Conservation (phyloP, 1,140 invertebrate genomes). For the Lepidostoma basale region DNA sequence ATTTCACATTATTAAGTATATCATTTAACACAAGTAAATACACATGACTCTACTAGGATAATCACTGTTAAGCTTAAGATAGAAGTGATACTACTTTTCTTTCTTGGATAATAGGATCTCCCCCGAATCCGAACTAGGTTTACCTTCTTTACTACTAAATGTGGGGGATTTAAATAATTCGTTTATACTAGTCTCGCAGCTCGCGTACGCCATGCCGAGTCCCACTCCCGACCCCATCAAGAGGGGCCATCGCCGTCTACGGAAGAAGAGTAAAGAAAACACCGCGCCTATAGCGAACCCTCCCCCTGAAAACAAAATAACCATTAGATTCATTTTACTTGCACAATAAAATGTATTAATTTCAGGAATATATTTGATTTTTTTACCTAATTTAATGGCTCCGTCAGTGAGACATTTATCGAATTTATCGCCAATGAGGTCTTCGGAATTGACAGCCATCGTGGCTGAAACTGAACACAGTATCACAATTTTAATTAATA, state of each 20-base stretch:
- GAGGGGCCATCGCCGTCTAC: conserved; percentile 73
- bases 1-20: conserved; percentile 13
- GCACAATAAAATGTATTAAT: background rate
- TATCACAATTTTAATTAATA: background rate
- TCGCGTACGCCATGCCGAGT: conserved; percentile 76
- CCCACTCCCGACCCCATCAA: conserved; percentile 75
- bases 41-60: conserved; percentile 14
- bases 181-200: conserved; percentile 74
- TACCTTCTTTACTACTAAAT: conserved; percentile 25
- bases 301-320: conserved; percentile 63
- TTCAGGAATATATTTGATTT: background rate
- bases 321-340: background rate
- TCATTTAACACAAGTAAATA: conserved; percentile 19
- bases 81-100: background rate
- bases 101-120: conserved; percentile 29
- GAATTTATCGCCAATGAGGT: conserved; percentile 63
- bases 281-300: conserved; percentile 70
- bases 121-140: conserved; percentile 31
- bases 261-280: conserved; percentile 72
- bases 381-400: conserved; percentile 65
- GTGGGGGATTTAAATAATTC: conserved; percentile 32
- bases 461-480: conserved; percentile 33
- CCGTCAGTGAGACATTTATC: conserved; percentile 68
- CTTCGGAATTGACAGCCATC: conserved; percentile 51
- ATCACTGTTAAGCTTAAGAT: conserved; percentile 8